Evolutionary conservation across 2,797 vertebrate genomes (phyloP), one percentile per base, ranked within the genome.

Genomic region (Okamejei kenojei): DNA sequence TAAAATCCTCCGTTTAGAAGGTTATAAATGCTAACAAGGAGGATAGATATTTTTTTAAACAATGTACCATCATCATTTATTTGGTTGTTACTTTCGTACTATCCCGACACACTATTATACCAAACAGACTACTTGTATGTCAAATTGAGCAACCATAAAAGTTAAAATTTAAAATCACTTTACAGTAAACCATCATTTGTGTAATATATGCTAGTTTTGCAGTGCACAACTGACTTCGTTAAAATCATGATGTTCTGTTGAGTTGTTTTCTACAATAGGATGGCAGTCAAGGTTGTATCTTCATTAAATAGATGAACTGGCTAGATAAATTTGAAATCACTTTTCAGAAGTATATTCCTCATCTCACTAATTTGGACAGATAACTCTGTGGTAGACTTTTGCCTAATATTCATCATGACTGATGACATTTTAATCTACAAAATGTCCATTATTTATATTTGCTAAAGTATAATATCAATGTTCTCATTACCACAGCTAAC

Each of bases 251-350:
- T 38, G 38, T 74, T 26, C 17, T 5, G 35, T n/a, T 54, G 73
- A 92, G 61, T 76, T 92, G 15, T 91, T 54, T 35, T 73, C 90
- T 91, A n/a, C 90, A 90, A 7, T 68, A 68, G 90, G 45, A 91
- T 26, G 10, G 38, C 21, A 76, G 65, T 92, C 38, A 58, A 74
- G 35, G 23, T 92, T 29, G 11, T 35, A 58, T 58, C 38, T 90
- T 32, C 7, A 90, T 26, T 38, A 73, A 73, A 21, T 74, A 54
- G 23, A 11, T 29, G 15, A 7, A 32, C 38, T 54, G 71, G 6
- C 82, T 92, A 38, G 10, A 92, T 54, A 76, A 35, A 73, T 6
- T 6, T n/a, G 26, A 73, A 74, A 76, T 74, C 23, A 76, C 71
- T 74, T 23, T 54, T 88, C 17, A 35, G 17, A 88, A 35, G 35